Evolutionary conservation across 1,140 invertebrate species (phyloP).

Genomic region (Bicyclus anynana): DNA sequence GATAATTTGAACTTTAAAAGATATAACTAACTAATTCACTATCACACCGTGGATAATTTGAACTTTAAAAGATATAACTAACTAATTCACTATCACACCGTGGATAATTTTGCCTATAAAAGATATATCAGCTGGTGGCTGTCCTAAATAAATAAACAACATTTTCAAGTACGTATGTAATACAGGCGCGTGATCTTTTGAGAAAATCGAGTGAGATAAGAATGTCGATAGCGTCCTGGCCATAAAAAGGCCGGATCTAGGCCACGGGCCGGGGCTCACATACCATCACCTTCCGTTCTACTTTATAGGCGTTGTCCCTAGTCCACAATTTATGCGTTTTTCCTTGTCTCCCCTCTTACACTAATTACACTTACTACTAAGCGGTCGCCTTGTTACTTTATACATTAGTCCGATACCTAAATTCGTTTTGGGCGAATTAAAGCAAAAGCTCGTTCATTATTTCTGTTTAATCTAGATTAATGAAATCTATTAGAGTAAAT

Average conservation of each 20-base stretch:
- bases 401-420: constrained; percentile 2
- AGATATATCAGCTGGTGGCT: too few relatives aligned
- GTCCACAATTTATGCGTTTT: constrained; percentile 34
- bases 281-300: constrained; percentile 58
- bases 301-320: constrained; percentile 47
- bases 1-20: too few relatives aligned
- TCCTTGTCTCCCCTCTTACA: constrained; percentile 29
- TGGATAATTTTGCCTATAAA: too few relatives aligned
- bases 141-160: background rate
- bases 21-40: too few relatives aligned
- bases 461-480: background rate
- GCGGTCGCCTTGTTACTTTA: background rate
- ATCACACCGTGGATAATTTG: too few relatives aligned
- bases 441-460: constrained; percentile 1
- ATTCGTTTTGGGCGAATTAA: background rate
- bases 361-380: constrained; percentile 27
- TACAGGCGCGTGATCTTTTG: constrained; percentile 48
- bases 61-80: too few relatives aligned
- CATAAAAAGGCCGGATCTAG: constrained; percentile 68
- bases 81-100: too few relatives aligned
- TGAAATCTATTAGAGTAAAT: too few relatives aligned
- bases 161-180: background rate
- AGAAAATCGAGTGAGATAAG: constrained; percentile 61
- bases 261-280: constrained; percentile 49
- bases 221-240: constrained; percentile 64